These are phyloP conservation scores for Sabatieria punctata DNA, from an alignment of 2,888 invertebrate species.

Conservation along the genomic window DNA sequence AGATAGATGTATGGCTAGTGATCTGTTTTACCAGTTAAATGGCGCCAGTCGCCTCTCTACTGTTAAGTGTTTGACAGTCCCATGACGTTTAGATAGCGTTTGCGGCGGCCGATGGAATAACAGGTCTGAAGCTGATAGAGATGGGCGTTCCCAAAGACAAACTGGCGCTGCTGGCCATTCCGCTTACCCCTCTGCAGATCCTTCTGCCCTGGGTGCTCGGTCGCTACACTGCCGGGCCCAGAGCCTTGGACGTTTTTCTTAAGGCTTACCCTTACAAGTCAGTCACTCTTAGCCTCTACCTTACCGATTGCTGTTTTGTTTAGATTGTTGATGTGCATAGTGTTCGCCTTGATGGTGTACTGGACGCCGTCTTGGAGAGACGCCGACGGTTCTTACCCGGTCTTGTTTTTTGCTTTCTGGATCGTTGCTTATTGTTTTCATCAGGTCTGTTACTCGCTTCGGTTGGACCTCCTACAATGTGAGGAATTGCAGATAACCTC, in stretches of 20 bases:
- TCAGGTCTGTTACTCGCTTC: slow-evolving; percentile 45
- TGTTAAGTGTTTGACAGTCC: too few relatives aligned
- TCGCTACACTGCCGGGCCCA: slow-evolving; percentile 64
- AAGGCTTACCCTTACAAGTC: slow-evolving; percentile 65
- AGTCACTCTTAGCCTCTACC: background rate
- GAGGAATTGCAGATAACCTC: slow-evolving; percentile 60
- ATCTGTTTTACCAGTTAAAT: too few relatives aligned
- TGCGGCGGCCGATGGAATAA: slow-evolving; percentile 83
- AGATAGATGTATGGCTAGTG: too few relatives aligned
- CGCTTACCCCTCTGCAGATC: slow-evolving; percentile 82
- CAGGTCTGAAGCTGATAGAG: slow-evolving; percentile 82
- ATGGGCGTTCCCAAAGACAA: slow-evolving; percentile 88
- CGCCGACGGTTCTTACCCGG: slow-evolving; percentile 46
- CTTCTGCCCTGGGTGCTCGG: slow-evolving; percentile 68
- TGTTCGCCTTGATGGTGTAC: slow-evolving; percentile 66
- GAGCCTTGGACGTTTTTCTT: slow-evolving; percentile 70
- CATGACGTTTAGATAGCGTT: slow-evolving; percentile 80
- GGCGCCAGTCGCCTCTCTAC: too few relatives aligned
- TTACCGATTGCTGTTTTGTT: background rate
- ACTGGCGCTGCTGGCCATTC: slow-evolving; percentile 74
- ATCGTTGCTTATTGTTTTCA: slow-evolving; percentile 66
- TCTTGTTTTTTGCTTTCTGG: slow-evolving; percentile 53
- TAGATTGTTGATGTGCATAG: slow-evolving; percentile 63
- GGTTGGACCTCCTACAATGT: slow-evolving; percentile 7
- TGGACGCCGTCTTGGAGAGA: slow-evolving; percentile 57